Percentiles rank a stretch among this genome's conserved stretches.
Evolutionary conservation across 2,797 vertebrate genomes (phyloP).

Genomic region (Typhlichthys subterraneus): DNA sequence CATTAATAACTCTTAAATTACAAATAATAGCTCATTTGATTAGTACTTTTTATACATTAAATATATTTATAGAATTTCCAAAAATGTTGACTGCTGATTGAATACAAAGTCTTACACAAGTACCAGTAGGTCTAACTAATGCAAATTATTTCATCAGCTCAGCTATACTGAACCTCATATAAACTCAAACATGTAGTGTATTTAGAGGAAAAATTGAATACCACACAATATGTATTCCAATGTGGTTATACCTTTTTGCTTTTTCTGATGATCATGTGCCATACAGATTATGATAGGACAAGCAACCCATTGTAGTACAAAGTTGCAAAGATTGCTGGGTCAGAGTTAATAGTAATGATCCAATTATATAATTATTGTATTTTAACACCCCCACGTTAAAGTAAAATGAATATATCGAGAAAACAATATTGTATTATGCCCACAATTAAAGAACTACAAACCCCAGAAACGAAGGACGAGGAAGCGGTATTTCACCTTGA

Average conservation of each 20-base stretch:
- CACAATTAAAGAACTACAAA: neutral
- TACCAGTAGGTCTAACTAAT: no score
- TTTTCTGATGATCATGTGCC: slow-evolving; percentile 1
- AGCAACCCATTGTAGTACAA: slow-evolving; percentile 58
- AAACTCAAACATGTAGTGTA: neutral
- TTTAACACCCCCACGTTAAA: no score
- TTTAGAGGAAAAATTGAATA: slow-evolving; percentile 19
- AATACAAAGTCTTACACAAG: no score
- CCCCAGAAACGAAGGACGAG: no score
- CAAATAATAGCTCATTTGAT: no score
- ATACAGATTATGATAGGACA: slow-evolving; percentile 15
- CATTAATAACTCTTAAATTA: no score
- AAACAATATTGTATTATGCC: neutral
- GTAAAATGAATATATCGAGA: no score
- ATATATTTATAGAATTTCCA: neutral
- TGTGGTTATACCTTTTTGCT: neutral
- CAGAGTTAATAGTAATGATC: slow-evolving; percentile 50
- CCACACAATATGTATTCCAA: slow-evolving; percentile 26
- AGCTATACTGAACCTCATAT: neutral
- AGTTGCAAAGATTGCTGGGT: slow-evolving; percentile 46
- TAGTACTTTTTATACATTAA: no score
- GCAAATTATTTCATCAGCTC: slow-evolving; percentile 6
- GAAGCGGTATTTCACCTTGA: slow-evolving; percentile 39
- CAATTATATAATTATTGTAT: neutral
- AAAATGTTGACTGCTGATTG: no score